These are phyloP conservation scores for Ctenicera cuprea DNA, from an alignment of 2,888 invertebrate species.

Conservation along the genomic window DNA sequence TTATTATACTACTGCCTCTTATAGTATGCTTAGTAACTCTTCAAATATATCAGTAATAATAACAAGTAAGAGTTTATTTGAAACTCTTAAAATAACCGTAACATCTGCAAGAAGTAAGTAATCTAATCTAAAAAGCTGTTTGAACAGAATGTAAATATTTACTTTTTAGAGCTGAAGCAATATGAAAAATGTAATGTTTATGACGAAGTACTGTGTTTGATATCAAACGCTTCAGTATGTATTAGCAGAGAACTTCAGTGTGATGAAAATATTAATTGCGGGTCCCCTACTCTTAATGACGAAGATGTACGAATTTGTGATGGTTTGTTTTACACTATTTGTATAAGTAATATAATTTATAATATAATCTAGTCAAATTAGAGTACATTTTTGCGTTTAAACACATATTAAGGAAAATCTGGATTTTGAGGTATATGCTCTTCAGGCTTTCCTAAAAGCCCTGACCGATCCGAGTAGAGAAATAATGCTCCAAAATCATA, in stretches of 20 bases:
- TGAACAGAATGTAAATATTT: background rate
- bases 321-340: slow-evolving; percentile 28
- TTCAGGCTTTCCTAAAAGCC: too few species aligned
- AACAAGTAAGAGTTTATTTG: slow-evolving; percentile 17
- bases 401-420: too few species aligned
- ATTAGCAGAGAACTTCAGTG: slow-evolving; percentile 56
- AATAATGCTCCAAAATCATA: too few species aligned
- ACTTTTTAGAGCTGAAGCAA: slow-evolving; percentile 46
- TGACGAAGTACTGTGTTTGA: slow-evolving; percentile 52
- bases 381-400: too few species aligned
- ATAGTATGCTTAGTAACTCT: background rate
- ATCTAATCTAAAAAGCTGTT: slow-evolving; percentile 4
- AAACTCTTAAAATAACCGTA: slow-evolving; percentile 54
- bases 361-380: too few species aligned
- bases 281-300: slow-evolving; percentile 49
- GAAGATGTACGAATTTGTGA: slow-evolving; percentile 55
- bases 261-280: slow-evolving; percentile 59
- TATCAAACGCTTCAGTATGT: slow-evolving; percentile 51
- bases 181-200: slow-evolving; percentile 37
- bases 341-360: background rate
- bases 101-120: slow-evolving; percentile 54
- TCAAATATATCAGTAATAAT: slow-evolving; percentile 17
- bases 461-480: too few species aligned
- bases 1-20: background rate
- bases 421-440: too few species aligned